A percentile compares a stretch with the other conserved stretches of the same genome.
These are phyloP conservation scores for Dasyornis broadbenti DNA, from an alignment of 2,113 vertebrate genomes.

Conservation along the genomic window DNA sequence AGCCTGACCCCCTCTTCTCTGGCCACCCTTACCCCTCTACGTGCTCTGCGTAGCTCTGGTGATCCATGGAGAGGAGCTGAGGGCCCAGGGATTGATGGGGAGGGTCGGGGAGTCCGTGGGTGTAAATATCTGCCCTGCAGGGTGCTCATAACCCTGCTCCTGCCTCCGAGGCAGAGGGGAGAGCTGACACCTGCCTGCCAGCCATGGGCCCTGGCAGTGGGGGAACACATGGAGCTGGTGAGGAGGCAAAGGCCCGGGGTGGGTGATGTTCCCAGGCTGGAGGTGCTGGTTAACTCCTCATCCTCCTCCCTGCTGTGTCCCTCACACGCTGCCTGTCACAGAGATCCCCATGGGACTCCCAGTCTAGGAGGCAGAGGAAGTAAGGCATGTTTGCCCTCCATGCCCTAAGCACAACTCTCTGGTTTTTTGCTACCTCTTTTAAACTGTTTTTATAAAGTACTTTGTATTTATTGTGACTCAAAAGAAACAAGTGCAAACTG, in stretches of 20 bases:
- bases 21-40: background rate
- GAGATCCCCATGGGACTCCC: background rate
- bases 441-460: background rate
- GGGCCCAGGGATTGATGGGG: background rate
- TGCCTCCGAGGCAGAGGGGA: fast-evolving
- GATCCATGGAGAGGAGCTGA: background rate
- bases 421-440: background rate
- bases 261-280: background rate
- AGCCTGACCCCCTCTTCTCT: background rate
- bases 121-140: background rate
- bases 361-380: background rate
- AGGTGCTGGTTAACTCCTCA: background rate
- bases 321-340: fast-evolving
- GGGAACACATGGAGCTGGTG: background rate
- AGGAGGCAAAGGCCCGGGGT: background rate
- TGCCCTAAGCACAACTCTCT: background rate
- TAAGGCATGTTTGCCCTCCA: background rate
- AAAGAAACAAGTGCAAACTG: background rate
- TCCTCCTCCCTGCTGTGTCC: background rate
- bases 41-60: background rate
- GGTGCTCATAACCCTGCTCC: background rate
- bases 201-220: fast-evolving
- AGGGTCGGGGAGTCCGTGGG: background rate
- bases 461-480: background rate
- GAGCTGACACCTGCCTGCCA: background rate